A percentile compares a stretch with the other conserved stretches of the same genome.
These are phyloP conservation scores for Aphelinus certus DNA, from an alignment of 1,140 invertebrate species.

Conservation along the genomic window DNA sequence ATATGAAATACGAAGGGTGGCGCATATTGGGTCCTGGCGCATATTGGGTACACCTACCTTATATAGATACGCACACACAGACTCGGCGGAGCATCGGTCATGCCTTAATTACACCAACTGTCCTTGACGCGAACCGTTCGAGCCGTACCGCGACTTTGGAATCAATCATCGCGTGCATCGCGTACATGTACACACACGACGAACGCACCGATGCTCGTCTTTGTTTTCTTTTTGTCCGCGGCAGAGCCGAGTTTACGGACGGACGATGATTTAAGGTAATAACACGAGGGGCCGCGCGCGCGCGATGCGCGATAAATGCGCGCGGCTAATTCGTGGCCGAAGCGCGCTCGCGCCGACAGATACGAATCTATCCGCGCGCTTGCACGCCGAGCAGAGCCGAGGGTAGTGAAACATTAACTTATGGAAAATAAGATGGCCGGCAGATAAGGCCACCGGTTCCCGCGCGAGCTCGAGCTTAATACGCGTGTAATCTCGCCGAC, in stretches of 20 bases:
- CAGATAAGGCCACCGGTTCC: slow-evolving; percentile 19
- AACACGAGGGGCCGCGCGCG: not conserved
- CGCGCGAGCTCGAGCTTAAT: slow-evolving; percentile 10
- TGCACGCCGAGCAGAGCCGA: not conserved
- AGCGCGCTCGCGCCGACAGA: not conserved
- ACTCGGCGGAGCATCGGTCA: too few species aligned
- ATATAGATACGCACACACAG: too few species aligned
- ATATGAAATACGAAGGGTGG: too few species aligned
- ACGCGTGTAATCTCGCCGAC: slow-evolving; percentile 14
- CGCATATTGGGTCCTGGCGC: too few species aligned
- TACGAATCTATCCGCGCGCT: slow-evolving; percentile 12
- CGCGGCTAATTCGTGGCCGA: slow-evolving; percentile 29
- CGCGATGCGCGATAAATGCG: slow-evolving; percentile 23
- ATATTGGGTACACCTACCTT: too few species aligned
- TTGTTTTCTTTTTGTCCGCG: too few species aligned
- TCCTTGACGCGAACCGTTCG: too few species aligned
- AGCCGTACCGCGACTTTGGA: too few species aligned
- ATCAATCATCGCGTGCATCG: too few species aligned
- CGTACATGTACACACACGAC: too few species aligned
- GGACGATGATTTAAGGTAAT: slow-evolving; percentile 23
- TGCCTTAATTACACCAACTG: too few species aligned
- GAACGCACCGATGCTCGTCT: too few species aligned
- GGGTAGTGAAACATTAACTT: slow-evolving; percentile 26
- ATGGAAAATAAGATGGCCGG: slow-evolving; percentile 28
- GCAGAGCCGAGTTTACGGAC: not conserved